Base-by-base conservation (phyloP, 2,113 vertebrate species). In the Bettongia penicillata region DNA sequence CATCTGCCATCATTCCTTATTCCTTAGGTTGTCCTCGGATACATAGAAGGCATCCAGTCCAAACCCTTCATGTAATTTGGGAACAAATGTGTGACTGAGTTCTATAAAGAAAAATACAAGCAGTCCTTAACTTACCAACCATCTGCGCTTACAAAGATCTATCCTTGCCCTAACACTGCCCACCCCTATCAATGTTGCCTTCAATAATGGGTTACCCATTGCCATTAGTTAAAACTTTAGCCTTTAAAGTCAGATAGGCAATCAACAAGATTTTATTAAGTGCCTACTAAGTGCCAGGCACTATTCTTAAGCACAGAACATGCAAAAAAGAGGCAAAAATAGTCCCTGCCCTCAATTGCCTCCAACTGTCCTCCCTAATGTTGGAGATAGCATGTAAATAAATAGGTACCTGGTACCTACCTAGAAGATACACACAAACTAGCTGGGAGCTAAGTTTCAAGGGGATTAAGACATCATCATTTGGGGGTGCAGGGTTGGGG, bases 51-150 rank as follows among this genome's bases (percentile, higher is more conserved):
- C 25, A 51, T 91, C 77, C 14, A 24, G 90, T 37, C 4, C 68
- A 22, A 19, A 55, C 50, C n/a, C 37, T 93, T 52, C 31, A 68
- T 92, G 28, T 43, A 90, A 49, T 94, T 91, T 92, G 53, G 94
- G 94, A 97, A 91, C 52, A 92, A 92, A 68, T 53, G 89, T 92
- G 49, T 90, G 51, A 28, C 57, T 37, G 51, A 61, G 49, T 84
- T 96, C 77, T 94, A 47, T 31, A 84, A 53, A 28, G 53, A 96
- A 43, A 47, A 93, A 50, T 11, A 90, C 53, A 91, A 31, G 24
- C 28, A 84, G 19, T 84, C n/a, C n/a, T 23, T 77, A n/a, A 77
- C 16, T 77, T n/a, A 84, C 19, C n/a, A 84, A 8, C 0, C 19
- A 43, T 43, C n/a, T 84, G 19, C 23, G n/a, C 61, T 68, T 84